Evolutionary conservation across 2,888 invertebrate species (phyloP).

Genomic region (Synergus itoensis): DNA sequence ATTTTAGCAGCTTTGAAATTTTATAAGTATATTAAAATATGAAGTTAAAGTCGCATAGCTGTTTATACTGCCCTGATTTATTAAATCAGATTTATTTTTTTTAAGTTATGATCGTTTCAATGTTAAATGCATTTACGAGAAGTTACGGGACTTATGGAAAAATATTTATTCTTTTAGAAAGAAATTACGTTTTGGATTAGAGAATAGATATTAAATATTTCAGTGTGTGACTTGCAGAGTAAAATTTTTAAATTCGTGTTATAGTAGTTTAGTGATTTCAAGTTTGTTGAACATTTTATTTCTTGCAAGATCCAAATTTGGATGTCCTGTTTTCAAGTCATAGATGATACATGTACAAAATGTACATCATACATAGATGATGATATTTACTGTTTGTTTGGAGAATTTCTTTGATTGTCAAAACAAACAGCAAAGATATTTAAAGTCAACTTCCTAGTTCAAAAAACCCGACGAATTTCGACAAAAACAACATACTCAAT

Average conservation of each 20-base stretch:
- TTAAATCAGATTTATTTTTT: not conserved
- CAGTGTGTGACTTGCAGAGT: not conserved
- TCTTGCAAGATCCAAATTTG: not conserved
- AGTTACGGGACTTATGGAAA: not conserved
- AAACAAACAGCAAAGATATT: no score
- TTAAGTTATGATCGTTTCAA: not conserved
- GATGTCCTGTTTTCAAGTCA: not conserved
- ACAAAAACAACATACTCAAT: not conserved
- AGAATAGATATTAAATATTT: not conserved
- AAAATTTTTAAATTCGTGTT: not conserved
- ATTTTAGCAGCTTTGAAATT: not conserved
- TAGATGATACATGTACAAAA: not conserved
- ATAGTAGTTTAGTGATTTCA: not conserved
- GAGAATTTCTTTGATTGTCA: no score
- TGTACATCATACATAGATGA: no score
- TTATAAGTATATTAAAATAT: not conserved
- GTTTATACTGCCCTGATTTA: no score
- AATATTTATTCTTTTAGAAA: not conserved
- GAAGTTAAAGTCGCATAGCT: not conserved
- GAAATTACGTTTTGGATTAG: not conserved
- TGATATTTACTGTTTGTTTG: no score
- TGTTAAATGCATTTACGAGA: not conserved
- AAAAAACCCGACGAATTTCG: not conserved
- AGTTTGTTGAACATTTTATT: not conserved
- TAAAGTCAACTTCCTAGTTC: not conserved